Base-by-base conservation (phyloP, 2,797 vertebrate genomes). In the Pteropus rufus region DNA sequence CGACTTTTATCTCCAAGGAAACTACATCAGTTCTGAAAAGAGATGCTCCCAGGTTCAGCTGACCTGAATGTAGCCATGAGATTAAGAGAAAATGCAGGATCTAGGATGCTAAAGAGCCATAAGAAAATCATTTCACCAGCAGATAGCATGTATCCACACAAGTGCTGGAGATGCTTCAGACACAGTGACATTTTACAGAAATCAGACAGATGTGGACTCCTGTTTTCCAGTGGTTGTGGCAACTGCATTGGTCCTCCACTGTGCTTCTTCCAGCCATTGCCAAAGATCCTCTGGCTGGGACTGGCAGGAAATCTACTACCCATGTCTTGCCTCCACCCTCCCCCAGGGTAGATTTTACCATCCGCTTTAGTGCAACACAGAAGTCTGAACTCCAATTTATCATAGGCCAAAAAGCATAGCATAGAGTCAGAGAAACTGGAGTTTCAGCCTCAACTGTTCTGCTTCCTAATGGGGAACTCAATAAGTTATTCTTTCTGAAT, bases 1-100 rank as follows among this genome's bases (percentile, higher is more conserved):
- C 52, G 49, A 94, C 92, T 95, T 96, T 97, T 77, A 85, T 95
- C 84, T 94, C 86, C 15, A 89, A 89, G 44, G 72, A 97, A 95
- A 96, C 29, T 5, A 87, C 62, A 70, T 79, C 65, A 39, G 3
- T 96, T 96, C 93, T 3, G 12, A 95, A 93, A 96, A 94, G 70
- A 95, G 70, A 91, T 58, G 91, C 70, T 89, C 41, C 60, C 69
- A 80, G 60, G 70, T 92, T 94, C 73, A 26, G 90, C 21, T 94
- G 94, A 92, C 94, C 93, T 81, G 3, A 39, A 31, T 14, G 36
- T 67, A 92, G 65, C 19, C 80, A 46, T 15, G 34, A 76, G 36
- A 88, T 91, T 91, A 82, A 93, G 90, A 89, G 6, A 54, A 94
- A 83, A 60, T 15, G 16, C 58, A 56, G 64, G 64, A 34, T 64